Evolutionary conservation across 2,113 vertebrate genomes (phyloP).

Genomic region (Murina feae): DNA sequence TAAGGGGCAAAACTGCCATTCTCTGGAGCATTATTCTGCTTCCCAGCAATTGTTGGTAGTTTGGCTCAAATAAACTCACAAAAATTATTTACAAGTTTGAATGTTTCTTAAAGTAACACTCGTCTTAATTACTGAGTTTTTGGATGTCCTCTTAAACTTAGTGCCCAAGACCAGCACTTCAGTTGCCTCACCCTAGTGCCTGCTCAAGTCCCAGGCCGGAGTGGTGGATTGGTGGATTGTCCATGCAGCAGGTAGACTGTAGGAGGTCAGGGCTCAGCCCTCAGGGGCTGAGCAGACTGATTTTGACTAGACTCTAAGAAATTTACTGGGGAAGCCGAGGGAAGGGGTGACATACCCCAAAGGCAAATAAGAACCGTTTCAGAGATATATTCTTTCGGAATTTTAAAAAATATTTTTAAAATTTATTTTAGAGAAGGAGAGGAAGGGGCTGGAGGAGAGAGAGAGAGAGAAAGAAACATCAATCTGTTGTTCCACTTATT

Average conservation of each 20-base stretch:
- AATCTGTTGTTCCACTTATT: no score
- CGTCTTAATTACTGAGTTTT: not conserved
- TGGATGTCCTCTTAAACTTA: not conserved
- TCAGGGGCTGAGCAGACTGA: not conserved
- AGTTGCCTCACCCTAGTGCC: not conserved
- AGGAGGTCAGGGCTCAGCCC: not conserved
- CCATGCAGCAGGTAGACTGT: not conserved
- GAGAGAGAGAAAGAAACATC: no score
- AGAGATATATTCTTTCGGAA: conserved; percentile 28
- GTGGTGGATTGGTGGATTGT: not conserved
- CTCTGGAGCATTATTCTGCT: no score
- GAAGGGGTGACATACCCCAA: not conserved
- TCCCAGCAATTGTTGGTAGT: no score
- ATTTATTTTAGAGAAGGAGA: no score
- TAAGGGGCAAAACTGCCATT: no score
- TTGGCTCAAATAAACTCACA: no score
- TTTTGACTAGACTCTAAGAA: not conserved
- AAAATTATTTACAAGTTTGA: no score
- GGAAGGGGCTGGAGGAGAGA: no score
- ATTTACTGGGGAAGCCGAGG: not conserved
- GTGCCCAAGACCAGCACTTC: not conserved
- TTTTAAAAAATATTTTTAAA: not conserved
- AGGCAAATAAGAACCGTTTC: not conserved
- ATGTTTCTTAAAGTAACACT: not conserved
- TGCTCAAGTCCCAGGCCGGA: not conserved